Evolutionary conservation across 2,888 invertebrate species (phyloP).

Genomic region (Dioctria linearis): DNA sequence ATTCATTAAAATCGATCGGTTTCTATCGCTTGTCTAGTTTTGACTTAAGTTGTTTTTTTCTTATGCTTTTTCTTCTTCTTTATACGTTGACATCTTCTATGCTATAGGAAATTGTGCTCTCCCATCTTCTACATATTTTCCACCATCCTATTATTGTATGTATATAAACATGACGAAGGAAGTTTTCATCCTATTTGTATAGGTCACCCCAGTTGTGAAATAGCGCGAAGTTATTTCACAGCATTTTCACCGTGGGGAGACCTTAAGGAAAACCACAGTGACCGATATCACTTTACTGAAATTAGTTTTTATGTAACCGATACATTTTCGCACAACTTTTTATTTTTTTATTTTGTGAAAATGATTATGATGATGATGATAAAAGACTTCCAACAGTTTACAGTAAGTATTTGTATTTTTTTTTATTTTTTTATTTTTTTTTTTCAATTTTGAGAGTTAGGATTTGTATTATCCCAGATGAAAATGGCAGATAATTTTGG

Average conservation of each 20-base stretch:
- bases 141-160: neutral
- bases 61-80: too few species aligned
- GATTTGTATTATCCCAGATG: neutral
- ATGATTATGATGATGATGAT: slow-evolving; percentile 8
- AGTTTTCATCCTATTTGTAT: neutral
- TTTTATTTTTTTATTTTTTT: too few species aligned
- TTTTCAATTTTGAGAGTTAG: neutral
- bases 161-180: neutral
- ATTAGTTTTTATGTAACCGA: neutral
- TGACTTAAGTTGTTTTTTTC: neutral
- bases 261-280: neutral
- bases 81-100: neutral
- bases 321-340: neutral
- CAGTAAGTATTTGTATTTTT: too few species aligned
- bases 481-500: neutral
- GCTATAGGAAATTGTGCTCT: neutral
- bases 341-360: neutral
- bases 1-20: slow-evolving; percentile 7
- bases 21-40: neutral
- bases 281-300: slow-evolving; percentile 2
- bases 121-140: neutral
- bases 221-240: too few species aligned
- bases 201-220: neutral
- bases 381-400: slow-evolving; percentile 9
- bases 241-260: too few species aligned